phyloP scores from a whole-genome alignment of 2,797 vertebrate species.

The Apogon hyalosoma region DNA sequence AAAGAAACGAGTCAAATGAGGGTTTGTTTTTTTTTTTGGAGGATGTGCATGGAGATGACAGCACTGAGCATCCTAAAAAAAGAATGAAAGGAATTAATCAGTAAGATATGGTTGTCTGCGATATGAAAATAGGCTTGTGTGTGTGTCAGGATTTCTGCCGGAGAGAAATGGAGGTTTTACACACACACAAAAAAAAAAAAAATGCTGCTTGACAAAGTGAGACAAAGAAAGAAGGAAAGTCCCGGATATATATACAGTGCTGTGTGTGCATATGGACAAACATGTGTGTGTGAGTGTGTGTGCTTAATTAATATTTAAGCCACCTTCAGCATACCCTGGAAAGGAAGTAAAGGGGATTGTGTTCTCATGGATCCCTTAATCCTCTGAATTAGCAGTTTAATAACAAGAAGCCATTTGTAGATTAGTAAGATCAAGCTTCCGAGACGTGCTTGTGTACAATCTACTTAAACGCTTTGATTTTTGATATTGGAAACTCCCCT shows the following conservation, averaged over 20 bases:
- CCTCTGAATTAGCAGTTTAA: slow-evolving; percentile 84
- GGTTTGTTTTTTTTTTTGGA: neutral
- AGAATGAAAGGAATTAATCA: slow-evolving; percentile 49
- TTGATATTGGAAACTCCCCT: slow-evolving; percentile 50
- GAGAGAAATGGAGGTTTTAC: slow-evolving; percentile 22
- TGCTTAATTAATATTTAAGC: slow-evolving; percentile 84
- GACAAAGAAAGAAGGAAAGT: slow-evolving; percentile 27
- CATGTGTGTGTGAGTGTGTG: slow-evolving; percentile 56
- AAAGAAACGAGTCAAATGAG: slow-evolving; percentile 21
- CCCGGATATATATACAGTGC: slow-evolving; percentile 15
- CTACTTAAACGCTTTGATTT: slow-evolving; percentile 80
- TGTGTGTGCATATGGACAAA: slow-evolving; percentile 43
- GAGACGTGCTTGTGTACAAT: slow-evolving; percentile 80
- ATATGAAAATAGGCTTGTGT: slow-evolving; percentile 46
- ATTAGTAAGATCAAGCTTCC: slow-evolving; percentile 82
- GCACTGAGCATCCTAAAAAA: slow-evolving; percentile 34
- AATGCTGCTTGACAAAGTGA: slow-evolving; percentile 28
- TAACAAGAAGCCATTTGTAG: slow-evolving; percentile 85
- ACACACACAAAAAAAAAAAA: neutral
- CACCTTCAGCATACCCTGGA: slow-evolving; percentile 78
- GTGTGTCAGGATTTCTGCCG: neutral
- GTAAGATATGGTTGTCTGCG: slow-evolving; percentile 43
- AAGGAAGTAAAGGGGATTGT: slow-evolving; percentile 80
- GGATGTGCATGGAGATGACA: slow-evolving; percentile 24
- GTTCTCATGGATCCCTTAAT: slow-evolving; percentile 83